Conservation (phyloP, 23 tunicate genomes). For the Halocynthia roretzi region DNA sequence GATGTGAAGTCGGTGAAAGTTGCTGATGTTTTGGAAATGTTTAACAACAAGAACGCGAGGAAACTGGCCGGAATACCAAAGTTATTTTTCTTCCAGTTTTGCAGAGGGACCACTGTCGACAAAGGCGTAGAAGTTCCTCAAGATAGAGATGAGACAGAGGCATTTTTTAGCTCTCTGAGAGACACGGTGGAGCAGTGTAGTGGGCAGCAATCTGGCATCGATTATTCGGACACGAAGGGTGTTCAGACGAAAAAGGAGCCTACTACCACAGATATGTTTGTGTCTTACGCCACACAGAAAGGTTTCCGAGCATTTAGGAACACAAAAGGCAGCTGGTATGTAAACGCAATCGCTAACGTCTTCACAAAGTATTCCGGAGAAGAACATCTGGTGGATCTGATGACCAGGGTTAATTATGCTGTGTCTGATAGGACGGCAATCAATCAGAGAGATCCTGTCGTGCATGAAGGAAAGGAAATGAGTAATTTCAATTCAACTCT, state of each 20-base stretch:
- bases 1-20: conserved; percentile 29
- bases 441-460: not conserved
- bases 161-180: not conserved
- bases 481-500: conserved; percentile 44
- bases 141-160: not conserved
- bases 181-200: not conserved
- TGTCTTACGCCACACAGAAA: conserved; percentile 45
- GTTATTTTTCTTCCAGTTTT: conserved; percentile 64
- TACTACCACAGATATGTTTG: conserved; percentile 30
- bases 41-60: conserved; percentile 45
- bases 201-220: not conserved
- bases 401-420: conserved; percentile 34
- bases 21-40: conserved; percentile 27
- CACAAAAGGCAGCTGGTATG: conserved; percentile 39
- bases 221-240: conserved; percentile 16
- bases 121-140: not conserved
- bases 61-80: conserved; percentile 43
- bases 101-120: conserved; percentile 36
- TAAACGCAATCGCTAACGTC: conserved; percentile 53
- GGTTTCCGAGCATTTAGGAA: conserved; percentile 49
- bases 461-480: conserved; percentile 45
- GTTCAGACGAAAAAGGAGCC: conserved; percentile 13
- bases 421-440: conserved; percentile 28
- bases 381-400: conserved; percentile 45
- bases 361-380: conserved; percentile 30